These are phyloP conservation scores for Perca schrenkii DNA, from an alignment of 2,113 vertebrate species.

Conservation along the genomic window DNA sequence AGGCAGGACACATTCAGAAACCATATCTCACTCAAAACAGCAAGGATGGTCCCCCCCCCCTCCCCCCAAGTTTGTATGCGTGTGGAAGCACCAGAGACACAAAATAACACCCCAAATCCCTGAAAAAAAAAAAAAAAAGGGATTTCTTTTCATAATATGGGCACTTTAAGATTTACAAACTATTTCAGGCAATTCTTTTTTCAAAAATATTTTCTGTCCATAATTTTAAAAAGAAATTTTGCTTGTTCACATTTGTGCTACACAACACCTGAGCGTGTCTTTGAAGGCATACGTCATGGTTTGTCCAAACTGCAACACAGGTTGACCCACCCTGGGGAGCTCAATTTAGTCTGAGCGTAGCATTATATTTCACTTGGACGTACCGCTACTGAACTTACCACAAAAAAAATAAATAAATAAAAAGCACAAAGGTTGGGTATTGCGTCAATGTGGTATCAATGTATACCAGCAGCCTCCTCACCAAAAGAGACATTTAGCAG, in stretches of 20 bases:
- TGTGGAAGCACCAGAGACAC: too few relatives aligned
- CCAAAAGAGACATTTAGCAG: conserved; percentile 1
- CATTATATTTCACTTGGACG: not conserved
- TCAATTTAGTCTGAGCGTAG: not conserved
- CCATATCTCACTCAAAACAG: too few relatives aligned
- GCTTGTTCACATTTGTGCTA: not conserved
- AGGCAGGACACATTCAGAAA: too few relatives aligned
- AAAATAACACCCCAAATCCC: too few relatives aligned
- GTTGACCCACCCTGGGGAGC: not conserved
- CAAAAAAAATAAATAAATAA: not conserved
- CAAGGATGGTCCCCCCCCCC: too few relatives aligned
- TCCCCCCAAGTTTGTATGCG: too few relatives aligned
- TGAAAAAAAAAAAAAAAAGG: too few relatives aligned
- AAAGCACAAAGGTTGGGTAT: not conserved
- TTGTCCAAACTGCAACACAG: conserved; percentile 9
- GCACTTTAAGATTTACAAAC: not conserved
- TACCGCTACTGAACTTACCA: not conserved
- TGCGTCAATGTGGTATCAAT: not conserved
- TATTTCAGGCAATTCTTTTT: too few relatives aligned
- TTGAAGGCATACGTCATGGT: not conserved
- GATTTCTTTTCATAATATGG: too few relatives aligned
- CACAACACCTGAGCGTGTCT: not conserved
- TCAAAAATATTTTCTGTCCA: too few relatives aligned
- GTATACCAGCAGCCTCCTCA: too few relatives aligned
- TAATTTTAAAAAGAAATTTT: not conserved